These are phyloP conservation scores for Dryobotodes eremita DNA, from an alignment of 2,888 invertebrate species.

Conservation along the genomic window DNA sequence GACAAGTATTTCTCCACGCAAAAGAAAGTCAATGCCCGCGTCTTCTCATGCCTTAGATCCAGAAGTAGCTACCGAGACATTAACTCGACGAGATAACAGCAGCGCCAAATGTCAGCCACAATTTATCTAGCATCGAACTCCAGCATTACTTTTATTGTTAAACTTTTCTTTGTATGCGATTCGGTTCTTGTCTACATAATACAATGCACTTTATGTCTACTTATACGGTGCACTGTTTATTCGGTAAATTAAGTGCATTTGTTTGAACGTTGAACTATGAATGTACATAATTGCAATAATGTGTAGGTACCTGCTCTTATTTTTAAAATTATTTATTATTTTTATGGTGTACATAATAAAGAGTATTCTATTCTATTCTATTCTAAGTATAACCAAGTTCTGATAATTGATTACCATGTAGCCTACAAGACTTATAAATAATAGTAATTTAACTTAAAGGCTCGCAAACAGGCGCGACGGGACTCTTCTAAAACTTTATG, in stretches of 20 bases:
- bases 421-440: too few relatives aligned
- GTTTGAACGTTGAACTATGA: too few relatives aligned
- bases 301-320: too few relatives aligned
- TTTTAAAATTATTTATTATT: too few relatives aligned
- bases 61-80: slow-evolving; percentile 42
- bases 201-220: background rate
- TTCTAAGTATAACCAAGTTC: too few relatives aligned
- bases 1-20: background rate
- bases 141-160: slow-evolving; percentile 52
- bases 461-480: too few relatives aligned
- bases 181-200: slow-evolving; percentile 20
- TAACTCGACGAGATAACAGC: slow-evolving; percentile 62
- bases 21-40: slow-evolving; percentile 18
- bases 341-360: too few relatives aligned
- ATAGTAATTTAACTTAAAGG: too few relatives aligned
- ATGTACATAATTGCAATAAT: too few relatives aligned
- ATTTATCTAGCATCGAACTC: slow-evolving; percentile 62
- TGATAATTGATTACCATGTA: too few relatives aligned
- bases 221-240: slow-evolving; percentile 17
- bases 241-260: background rate
- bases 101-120: slow-evolving; percentile 61
- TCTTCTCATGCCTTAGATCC: slow-evolving; percentile 17
- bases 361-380: too few relatives aligned
- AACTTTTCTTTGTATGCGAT: slow-evolving; percentile 48
- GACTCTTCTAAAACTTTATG: too few relatives aligned